phyloP scores from a whole-genome alignment of 2,797 vertebrate species.

The Remorina albescens region DNA sequence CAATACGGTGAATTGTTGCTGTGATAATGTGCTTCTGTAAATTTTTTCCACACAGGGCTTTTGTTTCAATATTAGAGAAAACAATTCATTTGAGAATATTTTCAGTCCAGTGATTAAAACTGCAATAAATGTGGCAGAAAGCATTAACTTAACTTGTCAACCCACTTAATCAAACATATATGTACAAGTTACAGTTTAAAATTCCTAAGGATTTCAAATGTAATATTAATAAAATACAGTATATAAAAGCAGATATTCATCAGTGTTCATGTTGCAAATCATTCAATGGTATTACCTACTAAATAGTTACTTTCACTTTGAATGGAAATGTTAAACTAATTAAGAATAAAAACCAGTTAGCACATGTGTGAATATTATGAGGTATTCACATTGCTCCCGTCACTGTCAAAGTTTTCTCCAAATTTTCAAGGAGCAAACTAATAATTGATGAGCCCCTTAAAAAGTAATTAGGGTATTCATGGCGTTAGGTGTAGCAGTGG shows the following conservation, averaged over 20 bases:
- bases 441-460: conserved; percentile 81
- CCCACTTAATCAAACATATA: not conserved
- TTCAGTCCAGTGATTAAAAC: conserved; percentile 14
- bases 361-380: conserved; percentile 27
- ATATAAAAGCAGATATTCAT: not conserved
- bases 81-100: conserved; percentile 28
- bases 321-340: conserved; percentile 39
- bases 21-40: conserved; percentile 33
- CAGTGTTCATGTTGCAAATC: not conserved
- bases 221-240: not conserved
- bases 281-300: not conserved
- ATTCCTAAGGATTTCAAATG: not conserved
- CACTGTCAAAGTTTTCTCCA: conserved; percentile 42
- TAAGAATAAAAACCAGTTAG: conserved; percentile 35
- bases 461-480: conserved; percentile 78
- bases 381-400: conserved; percentile 35
- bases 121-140: conserved; percentile 8
- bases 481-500: conserved; percentile 51
- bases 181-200: no score
- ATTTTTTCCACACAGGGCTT: conserved; percentile 14
- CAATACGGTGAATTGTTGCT: conserved; percentile 42
- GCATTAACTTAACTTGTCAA: conserved; percentile 1
- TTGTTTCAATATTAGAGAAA: conserved; percentile 11
- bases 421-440: conserved; percentile 59
- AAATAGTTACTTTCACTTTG: conserved; percentile 11